phyloP scores from a whole-genome alignment of 2,113 vertebrate genomes.

The Caranx melampygus region DNA sequence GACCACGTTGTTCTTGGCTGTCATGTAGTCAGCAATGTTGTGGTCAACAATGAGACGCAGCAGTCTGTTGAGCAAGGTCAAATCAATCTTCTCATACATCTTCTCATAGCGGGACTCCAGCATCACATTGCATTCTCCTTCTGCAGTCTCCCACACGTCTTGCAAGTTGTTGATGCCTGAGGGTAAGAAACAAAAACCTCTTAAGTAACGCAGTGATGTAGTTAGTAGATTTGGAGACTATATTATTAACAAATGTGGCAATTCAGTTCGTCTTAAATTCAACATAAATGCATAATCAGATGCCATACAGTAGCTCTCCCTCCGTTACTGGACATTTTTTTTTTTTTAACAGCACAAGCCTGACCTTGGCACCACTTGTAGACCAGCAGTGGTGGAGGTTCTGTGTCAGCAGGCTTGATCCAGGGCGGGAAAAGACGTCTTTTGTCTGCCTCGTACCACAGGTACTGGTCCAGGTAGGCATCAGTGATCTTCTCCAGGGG shows the following conservation, averaged over 20 bases:
- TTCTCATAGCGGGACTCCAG: slow-evolving; percentile 98
- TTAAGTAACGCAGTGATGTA: neutral
- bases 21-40: slow-evolving; percentile 99
- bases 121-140: slow-evolving; percentile 99
- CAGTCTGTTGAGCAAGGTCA: slow-evolving; percentile 97
- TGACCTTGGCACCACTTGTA: slow-evolving; percentile 99
- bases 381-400: slow-evolving; percentile 95
- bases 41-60: slow-evolving; percentile 98
- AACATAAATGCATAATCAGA: neutral
- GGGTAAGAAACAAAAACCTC: neutral
- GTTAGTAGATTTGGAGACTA: neutral
- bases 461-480: slow-evolving; percentile 97
- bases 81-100: slow-evolving; percentile 99
- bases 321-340: neutral
- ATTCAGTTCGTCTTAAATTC: neutral
- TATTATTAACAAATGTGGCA: neutral
- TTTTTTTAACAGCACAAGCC: neutral
- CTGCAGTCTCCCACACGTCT: slow-evolving; percentile 97
- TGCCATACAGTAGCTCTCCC: neutral
- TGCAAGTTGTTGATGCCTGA: slow-evolving; percentile 98
- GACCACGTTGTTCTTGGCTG: slow-evolving; percentile 99
- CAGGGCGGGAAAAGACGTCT: slow-evolving; percentile 96
- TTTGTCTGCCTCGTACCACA: slow-evolving; percentile 99
- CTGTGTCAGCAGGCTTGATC: slow-evolving; percentile 99
- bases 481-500: slow-evolving; percentile 99